phyloP scores from a whole-genome alignment of 2,888 invertebrate species.

The Brachyopa scutellaris region DNA sequence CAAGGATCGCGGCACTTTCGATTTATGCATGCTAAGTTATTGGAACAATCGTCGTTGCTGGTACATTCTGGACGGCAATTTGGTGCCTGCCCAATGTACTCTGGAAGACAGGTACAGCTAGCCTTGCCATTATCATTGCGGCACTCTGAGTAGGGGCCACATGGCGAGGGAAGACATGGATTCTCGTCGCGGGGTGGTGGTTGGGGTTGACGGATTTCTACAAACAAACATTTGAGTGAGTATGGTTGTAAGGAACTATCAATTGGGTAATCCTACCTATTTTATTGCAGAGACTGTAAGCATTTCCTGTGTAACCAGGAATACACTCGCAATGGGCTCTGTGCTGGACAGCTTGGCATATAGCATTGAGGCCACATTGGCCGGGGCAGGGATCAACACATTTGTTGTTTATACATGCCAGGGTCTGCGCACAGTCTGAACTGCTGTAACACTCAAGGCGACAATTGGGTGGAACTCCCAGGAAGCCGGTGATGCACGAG shows the following conservation, averaged over 20 bases:
- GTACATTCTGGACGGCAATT: slow-evolving; percentile 88
- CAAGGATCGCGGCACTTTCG: slow-evolving; percentile 90
- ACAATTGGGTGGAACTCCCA: slow-evolving; percentile 88
- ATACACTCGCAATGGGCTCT: slow-evolving; percentile 89
- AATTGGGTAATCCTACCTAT: slow-evolving; percentile 76
- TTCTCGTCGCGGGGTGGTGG: slow-evolving; percentile 76
- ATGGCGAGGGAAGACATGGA: slow-evolving; percentile 89
- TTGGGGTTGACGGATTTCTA: slow-evolving; percentile 59
- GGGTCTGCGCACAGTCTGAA: slow-evolving; percentile 86
- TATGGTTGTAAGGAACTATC: neutral
- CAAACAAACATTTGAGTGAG: slow-evolving; percentile 18
- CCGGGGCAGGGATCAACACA: slow-evolving; percentile 90
- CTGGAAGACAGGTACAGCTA: slow-evolving; percentile 86
- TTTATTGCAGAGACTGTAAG: slow-evolving; percentile 85
- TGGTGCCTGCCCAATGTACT: slow-evolving; percentile 88
- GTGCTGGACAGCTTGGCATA: slow-evolving; percentile 90
- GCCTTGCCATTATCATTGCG: slow-evolving; percentile 85
- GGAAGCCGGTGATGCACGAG: slow-evolving; percentile 85
- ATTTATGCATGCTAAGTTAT: slow-evolving; percentile 86
- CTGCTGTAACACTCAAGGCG: slow-evolving; percentile 88
- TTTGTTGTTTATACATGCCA: slow-evolving; percentile 88
- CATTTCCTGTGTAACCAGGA: slow-evolving; percentile 87
- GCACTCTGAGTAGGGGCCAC: slow-evolving; percentile 90
- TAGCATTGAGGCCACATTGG: slow-evolving; percentile 87
- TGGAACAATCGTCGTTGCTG: slow-evolving; percentile 87